Conservation (phyloP, 2,888 invertebrate species). For the Zelleria hepariella region DNA sequence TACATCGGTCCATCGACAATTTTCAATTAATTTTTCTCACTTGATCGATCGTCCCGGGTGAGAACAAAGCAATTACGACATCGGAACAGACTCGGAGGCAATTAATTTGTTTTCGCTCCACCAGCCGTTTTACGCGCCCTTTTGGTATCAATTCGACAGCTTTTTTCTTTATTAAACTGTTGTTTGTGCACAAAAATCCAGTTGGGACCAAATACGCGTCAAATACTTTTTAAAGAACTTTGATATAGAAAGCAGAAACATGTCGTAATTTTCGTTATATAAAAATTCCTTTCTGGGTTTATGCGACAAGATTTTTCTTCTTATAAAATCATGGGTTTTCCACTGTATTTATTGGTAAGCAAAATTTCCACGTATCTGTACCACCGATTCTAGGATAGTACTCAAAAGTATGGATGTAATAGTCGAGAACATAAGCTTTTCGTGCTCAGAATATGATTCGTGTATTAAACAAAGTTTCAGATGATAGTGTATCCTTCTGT, state of each 20-base stretch:
- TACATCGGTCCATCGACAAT: slow-evolving; percentile 16
- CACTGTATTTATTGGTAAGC: too few species aligned
- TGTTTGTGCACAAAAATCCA: neutral
- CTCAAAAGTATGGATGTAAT: slow-evolving; percentile 25
- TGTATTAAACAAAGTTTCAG: slow-evolving; percentile 1
- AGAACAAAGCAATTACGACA: slow-evolving; percentile 66
- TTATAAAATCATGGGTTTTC: too few species aligned
- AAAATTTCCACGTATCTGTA: too few species aligned
- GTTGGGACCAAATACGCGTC: neutral
- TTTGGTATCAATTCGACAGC: slow-evolving; percentile 47
- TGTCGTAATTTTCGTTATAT: too few species aligned
- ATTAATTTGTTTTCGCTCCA: slow-evolving; percentile 66
- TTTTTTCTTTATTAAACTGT: slow-evolving; percentile 37
- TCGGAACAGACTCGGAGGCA: slow-evolving; percentile 61
- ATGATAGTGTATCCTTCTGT: neutral
- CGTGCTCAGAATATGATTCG: slow-evolving; percentile 5
- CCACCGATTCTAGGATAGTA: too few species aligned
- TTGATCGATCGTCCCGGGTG: slow-evolving; percentile 54
- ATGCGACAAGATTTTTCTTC: too few species aligned
- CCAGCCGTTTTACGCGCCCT: slow-evolving; percentile 44
- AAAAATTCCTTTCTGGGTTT: too few species aligned
- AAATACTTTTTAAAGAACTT: neutral
- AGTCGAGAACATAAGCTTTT: slow-evolving; percentile 10
- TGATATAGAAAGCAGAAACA: neutral
- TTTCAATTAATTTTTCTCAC: slow-evolving; percentile 66